A percentile compares a stretch with the other conserved stretches of the same genome.
phyloP scores from a whole-genome alignment of 1,140 invertebrate species.

The Aphaenogaster floridana region DNA sequence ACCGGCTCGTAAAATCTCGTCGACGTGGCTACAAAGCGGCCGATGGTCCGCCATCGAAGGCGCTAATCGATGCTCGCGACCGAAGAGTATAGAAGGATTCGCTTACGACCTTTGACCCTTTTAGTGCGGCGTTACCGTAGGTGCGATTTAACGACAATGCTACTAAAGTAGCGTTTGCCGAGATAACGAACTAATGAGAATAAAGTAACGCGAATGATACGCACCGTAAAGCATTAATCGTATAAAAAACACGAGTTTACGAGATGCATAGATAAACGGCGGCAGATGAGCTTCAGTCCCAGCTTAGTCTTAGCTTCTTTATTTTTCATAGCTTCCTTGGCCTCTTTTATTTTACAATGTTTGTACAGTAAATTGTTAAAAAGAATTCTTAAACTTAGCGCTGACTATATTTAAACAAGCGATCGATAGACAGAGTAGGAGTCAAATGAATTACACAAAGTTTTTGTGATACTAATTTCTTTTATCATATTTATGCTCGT shows the following conservation, averaged over 20 bases:
- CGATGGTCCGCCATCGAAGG: constrained; percentile 45
- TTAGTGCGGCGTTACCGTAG: constrained; percentile 41
- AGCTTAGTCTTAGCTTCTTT: background rate
- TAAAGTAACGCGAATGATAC: constrained; percentile 17
- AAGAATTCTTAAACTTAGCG: background rate
- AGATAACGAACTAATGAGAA: constrained; percentile 25
- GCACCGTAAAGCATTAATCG: background rate
- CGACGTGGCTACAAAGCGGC: constrained; percentile 55
- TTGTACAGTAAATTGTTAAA: background rate
- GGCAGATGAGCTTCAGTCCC: background rate
- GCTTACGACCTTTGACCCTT: constrained; percentile 40
- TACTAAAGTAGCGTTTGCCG: constrained; percentile 54
- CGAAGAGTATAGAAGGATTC: constrained; percentile 43
- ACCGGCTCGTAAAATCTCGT: constrained; percentile 70
- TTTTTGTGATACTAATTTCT: background rate
- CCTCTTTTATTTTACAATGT: background rate
- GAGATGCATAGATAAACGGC: background rate
- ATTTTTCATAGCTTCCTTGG: background rate
- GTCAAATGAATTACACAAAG: background rate
- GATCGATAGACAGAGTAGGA: background rate
- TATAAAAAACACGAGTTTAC: background rate
- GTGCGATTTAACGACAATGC: constrained; percentile 47
- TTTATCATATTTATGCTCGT: background rate
- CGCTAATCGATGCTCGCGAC: constrained; percentile 67
- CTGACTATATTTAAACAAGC: background rate